Conservation (phyloP, 2,797 vertebrate species). For the Sebastes iracundus region DNA sequence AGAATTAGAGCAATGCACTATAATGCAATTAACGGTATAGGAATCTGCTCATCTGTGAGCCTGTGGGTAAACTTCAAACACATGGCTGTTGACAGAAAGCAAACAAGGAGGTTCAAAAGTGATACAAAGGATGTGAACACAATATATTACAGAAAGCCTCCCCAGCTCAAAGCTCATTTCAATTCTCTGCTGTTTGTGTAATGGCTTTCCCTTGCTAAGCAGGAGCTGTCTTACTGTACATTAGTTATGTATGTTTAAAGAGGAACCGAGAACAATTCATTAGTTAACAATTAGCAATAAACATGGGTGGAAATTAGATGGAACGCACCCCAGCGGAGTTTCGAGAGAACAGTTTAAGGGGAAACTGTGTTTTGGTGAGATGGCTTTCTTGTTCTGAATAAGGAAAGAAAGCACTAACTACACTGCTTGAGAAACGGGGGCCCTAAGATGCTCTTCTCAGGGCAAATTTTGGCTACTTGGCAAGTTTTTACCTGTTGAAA, state of each 20-base stretch:
- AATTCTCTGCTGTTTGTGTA: constrained; percentile 22
- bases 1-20: constrained; percentile 6
- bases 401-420: background rate
- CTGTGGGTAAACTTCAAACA: constrained; percentile 27
- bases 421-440: background rate
- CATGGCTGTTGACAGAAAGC: constrained; percentile 25
- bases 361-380: background rate
- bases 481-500: background rate
- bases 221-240: constrained; percentile 34
- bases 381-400: background rate
- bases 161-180: constrained; percentile 23
- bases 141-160: constrained; percentile 24
- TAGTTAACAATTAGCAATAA: constrained; percentile 47
- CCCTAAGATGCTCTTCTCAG: background rate
- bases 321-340: constrained; percentile 13
- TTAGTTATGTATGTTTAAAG: constrained; percentile 49
- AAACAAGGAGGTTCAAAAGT: constrained; percentile 36
- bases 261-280: constrained; percentile 32
- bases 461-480: background rate
- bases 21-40: constrained; percentile 25
- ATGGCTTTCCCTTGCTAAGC: constrained; percentile 26
- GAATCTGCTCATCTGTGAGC: constrained; percentile 23
- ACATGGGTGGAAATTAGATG: constrained; percentile 36
- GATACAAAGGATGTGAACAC: constrained; percentile 22
- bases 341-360: background rate